phyloP scores from a whole-genome alignment of 2,797 vertebrate species.

The Sebastes vulpes region DNA sequence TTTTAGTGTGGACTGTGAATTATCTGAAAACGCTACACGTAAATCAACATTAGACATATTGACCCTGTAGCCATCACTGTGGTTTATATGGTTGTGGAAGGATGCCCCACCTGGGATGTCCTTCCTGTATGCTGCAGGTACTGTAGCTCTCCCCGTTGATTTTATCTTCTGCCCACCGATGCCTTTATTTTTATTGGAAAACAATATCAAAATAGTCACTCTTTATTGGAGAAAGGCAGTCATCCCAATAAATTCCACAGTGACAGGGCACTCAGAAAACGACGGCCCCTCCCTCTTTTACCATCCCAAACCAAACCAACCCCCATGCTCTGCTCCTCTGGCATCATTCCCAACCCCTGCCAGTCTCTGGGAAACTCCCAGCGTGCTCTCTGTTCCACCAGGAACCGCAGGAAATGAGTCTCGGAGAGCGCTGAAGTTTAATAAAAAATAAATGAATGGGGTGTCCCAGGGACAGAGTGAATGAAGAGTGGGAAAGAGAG shows the following conservation, averaged over 20 bases:
- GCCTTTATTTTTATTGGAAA: background rate
- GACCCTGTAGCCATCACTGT: background rate
- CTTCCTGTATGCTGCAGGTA: background rate
- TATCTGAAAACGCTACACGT: background rate
- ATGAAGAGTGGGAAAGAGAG: conserved; percentile 58
- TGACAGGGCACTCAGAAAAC: conserved; percentile 32
- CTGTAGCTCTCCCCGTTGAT: background rate
- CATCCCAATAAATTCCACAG: conserved; percentile 45
- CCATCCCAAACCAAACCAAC: conserved; percentile 53
- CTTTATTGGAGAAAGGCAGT: background rate
- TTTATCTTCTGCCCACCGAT: background rate
- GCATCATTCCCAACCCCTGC: conserved; percentile 74
- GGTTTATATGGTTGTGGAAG: background rate
- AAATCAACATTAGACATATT: background rate
- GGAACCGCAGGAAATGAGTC: conserved; percentile 89
- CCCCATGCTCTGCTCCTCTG: conserved; percentile 57
- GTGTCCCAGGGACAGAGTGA: conserved; percentile 83
- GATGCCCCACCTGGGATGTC: background rate
- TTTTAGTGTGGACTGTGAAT: background rate
- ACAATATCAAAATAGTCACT: background rate
- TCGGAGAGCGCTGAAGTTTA: conserved; percentile 87
- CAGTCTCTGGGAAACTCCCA: conserved; percentile 83
- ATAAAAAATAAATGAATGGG: conserved; percentile 90
- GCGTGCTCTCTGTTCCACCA: conserved; percentile 79
- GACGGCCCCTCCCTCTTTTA: conserved; percentile 44